Conservation (phyloP, 2,113 vertebrate species). For the Formicarius rufipectus region DNA sequence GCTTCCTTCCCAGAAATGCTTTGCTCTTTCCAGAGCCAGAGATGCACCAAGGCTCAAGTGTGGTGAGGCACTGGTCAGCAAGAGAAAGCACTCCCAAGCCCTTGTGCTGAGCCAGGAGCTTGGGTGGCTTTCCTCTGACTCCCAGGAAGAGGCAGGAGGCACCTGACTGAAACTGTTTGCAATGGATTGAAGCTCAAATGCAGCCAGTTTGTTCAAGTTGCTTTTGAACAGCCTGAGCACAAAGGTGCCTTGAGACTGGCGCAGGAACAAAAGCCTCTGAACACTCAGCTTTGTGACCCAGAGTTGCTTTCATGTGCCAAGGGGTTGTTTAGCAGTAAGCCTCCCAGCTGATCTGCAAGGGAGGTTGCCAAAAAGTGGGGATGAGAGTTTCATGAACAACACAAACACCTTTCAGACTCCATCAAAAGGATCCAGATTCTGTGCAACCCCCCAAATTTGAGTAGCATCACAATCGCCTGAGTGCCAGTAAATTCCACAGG, state of each 20-base stretch:
- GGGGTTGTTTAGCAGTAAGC: background rate
- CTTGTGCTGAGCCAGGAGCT: background rate
- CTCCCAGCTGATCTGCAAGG: background rate
- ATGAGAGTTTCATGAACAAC: background rate
- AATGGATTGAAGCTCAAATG: background rate
- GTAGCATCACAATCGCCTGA: background rate
- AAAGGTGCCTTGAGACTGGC: background rate
- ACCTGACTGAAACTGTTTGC: background rate
- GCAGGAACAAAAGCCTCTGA: background rate
- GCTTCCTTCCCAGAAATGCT: background rate
- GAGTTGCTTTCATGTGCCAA: background rate
- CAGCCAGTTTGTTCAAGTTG: background rate
- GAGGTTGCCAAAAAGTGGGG: background rate
- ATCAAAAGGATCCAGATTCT: background rate
- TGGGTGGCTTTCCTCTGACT: accelerated
- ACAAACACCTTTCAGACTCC: background rate
- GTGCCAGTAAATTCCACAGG: background rate
- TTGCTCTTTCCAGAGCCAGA: background rate
- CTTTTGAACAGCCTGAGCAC: background rate
- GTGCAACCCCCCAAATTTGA: accelerated
- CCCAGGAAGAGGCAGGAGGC: background rate
- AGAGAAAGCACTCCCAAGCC: background rate
- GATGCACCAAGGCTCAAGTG: background rate
- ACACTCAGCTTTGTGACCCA: background rate
- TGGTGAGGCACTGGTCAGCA: background rate